Evolutionary conservation across 1,140 invertebrate species (phyloP), one percentile per base, ranked within the genome.

Genomic region (Brachystomella parvula): DNA sequence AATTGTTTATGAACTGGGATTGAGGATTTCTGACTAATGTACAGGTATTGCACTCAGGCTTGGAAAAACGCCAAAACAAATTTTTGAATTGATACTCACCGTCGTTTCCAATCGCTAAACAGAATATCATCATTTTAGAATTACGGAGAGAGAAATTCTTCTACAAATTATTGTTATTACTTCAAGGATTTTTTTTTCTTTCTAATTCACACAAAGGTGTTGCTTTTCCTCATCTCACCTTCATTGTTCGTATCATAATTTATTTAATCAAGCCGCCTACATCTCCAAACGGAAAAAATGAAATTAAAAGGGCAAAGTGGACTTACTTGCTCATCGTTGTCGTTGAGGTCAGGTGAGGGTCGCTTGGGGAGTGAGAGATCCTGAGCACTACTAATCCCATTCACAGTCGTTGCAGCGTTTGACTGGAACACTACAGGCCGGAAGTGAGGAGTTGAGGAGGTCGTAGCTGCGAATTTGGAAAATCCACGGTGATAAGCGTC

Each of bases 401-500:
- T 72, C 3, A 53, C 49, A 24, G 49, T 53, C 3, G 49, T 6
- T 53, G 49, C 9, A 47, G 49, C 60, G 24, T 12, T 47, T 28
- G 57, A 31, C n/a, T 62, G 35, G 63, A 47, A 68, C 39, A 61
- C 64, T 57, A 59, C 64, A 60, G 64, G 63, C 58, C 70, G 72
- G 67, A 71, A 70, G 17, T 29, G 71, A 65, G 2, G 79, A 79
- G 35, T 86, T 63, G 74, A 67, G 59, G 75, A 71, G 39, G 69
- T 69, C 21, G 71, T 69, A 56, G 75, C 71, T 47, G 74, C 72
- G 60, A 95, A 79, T 76, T 94, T 92, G 74, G 89, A 87, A 9
- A 96, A 81, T 78, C 96, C 92, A 44, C 92, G 83, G 75, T 93
- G 90, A 77, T 94, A 94, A n/a, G 91, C 89, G 72, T 94, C 90